phyloP scores from a whole-genome alignment of 2,113 vertebrate species.

The Holacanthus passer region DNA sequence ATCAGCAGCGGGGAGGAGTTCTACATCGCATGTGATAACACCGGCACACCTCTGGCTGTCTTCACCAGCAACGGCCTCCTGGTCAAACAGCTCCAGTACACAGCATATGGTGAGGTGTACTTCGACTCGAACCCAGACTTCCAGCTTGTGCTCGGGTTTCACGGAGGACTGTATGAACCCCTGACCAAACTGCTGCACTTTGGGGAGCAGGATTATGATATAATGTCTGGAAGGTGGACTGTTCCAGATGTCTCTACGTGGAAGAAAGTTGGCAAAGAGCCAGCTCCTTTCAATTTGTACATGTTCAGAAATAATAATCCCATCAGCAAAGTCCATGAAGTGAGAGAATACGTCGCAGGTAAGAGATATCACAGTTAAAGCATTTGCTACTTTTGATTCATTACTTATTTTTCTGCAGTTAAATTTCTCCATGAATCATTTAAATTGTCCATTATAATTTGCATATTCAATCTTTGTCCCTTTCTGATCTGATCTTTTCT shows the following conservation, averaged over 20 bases:
- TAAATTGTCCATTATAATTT: not conserved
- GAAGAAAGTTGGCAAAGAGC: slow-evolving; percentile 92
- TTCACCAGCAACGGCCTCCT: slow-evolving; percentile 97
- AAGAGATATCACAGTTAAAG: slow-evolving; percentile 45
- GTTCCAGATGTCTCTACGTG: slow-evolving; percentile 93
- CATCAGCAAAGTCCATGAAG: slow-evolving; percentile 95
- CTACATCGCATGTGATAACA: slow-evolving; percentile 98
- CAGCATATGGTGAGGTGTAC: slow-evolving; percentile 96
- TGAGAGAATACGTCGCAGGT: slow-evolving; percentile 98
- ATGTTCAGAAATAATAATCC: slow-evolving; percentile 99
- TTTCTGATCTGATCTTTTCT: not conserved
- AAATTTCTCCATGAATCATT: not conserved
- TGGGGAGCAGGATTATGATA: slow-evolving; percentile 96
- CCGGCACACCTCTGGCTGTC: slow-evolving; percentile 93
- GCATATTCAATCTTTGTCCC: not conserved
- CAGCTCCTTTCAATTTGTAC: slow-evolving; percentile 97
- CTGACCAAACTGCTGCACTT: slow-evolving; percentile 97
- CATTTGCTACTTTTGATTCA: not conserved
- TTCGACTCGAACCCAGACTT: slow-evolving; percentile 98
- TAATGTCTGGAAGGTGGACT: slow-evolving; percentile 96
- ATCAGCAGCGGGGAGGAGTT: slow-evolving; percentile 98
- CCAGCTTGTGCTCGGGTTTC: slow-evolving; percentile 96
- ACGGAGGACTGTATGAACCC: slow-evolving; percentile 95
- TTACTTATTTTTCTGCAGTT: not conserved
- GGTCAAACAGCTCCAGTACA: slow-evolving; percentile 98